Conservation (phyloP, 2,113 vertebrate genomes). For the Saguinus midas region DNA sequence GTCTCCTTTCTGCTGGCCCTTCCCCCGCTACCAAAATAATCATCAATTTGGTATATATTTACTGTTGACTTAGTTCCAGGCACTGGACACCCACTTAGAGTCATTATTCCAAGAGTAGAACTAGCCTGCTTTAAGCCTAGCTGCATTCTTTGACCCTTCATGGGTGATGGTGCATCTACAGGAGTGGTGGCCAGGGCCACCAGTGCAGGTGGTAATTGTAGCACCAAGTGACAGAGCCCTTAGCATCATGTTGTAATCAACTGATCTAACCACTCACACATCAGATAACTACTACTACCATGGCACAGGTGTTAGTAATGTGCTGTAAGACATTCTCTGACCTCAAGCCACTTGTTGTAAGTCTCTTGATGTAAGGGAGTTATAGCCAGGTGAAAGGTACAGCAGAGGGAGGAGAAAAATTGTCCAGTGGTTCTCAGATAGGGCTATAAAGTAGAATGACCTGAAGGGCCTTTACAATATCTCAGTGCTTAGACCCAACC, state of each 20-base stretch:
- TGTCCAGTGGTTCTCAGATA: neutral
- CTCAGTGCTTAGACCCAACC: too few species aligned
- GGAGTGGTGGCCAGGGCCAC: neutral
- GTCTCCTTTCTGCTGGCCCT: neutral
- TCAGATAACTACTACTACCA: neutral
- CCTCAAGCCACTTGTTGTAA: neutral
- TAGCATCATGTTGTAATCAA: neutral
- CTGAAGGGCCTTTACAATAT: neutral
- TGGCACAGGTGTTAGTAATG: neutral
- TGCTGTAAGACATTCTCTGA: neutral
- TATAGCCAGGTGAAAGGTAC: neutral
- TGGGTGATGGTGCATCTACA: neutral
- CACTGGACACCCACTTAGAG: neutral
- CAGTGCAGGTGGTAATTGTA: too few species aligned
- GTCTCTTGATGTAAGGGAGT: neutral
- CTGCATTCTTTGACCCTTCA: neutral
- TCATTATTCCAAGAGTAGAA: neutral
- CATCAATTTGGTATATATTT: neutral
- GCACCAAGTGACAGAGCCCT: neutral
- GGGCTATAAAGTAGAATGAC: neutral
- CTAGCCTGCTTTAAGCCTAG: neutral
- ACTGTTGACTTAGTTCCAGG: neutral
- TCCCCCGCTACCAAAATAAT: neutral
- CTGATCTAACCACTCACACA: accelerated
- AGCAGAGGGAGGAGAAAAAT: neutral